phyloP scores from a whole-genome alignment of 2,888 invertebrate species.

The Pedicia rivosa region DNA sequence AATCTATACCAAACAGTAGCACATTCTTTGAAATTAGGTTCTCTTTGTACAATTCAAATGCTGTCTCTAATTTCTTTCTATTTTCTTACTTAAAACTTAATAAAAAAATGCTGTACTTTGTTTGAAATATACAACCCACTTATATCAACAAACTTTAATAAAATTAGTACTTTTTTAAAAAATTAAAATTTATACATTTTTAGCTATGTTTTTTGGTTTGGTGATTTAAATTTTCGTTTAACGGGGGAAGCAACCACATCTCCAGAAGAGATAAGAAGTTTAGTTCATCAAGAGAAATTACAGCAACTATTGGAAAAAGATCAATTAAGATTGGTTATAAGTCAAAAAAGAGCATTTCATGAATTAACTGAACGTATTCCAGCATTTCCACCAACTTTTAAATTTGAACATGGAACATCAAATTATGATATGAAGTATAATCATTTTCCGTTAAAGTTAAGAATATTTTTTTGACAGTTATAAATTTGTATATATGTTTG shows the following conservation, averaged over 20 bases:
- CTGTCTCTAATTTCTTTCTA: no score
- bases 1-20: no score
- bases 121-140: neutral
- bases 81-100: neutral
- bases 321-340: slow-evolving; percentile 55
- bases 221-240: slow-evolving; percentile 77
- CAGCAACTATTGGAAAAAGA: slow-evolving; percentile 54
- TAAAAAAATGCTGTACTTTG: neutral
- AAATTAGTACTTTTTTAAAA: no score
- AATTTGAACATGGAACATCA: slow-evolving; percentile 57
- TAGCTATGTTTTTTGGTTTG: slow-evolving; percentile 84
- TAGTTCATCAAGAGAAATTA: slow-evolving; percentile 47
- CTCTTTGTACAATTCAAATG: no score
- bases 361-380: slow-evolving; percentile 59
- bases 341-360: slow-evolving; percentile 63
- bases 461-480: neutral
- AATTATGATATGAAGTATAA: slow-evolving; percentile 65
- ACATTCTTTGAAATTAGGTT: no score
- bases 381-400: slow-evolving; percentile 76
- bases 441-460: neutral
- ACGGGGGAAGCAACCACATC: slow-evolving; percentile 43
- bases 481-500: neutral
- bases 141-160: no score
- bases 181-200: no score
- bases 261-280: slow-evolving; percentile 48